These are phyloP conservation scores for Coregonus clupeaformis DNA, from an alignment of 2,113 vertebrate species.

Conservation along the genomic window DNA sequence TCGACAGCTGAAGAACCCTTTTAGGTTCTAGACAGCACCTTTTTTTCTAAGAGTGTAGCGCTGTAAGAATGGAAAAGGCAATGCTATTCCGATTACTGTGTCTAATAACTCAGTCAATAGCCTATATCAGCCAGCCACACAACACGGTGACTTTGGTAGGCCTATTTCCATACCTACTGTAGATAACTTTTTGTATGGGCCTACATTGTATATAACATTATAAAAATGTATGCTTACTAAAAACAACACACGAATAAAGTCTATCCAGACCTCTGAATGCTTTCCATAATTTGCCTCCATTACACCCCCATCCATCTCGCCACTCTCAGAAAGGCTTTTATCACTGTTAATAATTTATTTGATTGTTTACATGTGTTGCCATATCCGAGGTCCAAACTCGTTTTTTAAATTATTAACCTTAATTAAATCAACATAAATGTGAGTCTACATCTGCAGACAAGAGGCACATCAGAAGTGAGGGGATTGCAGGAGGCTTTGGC, in stretches of 20 bases:
- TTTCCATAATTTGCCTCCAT: slow-evolving; percentile 41
- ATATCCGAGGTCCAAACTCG: slow-evolving; percentile 48
- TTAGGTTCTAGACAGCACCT: no score
- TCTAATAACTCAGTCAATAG: not conserved
- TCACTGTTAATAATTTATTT: slow-evolving; percentile 64
- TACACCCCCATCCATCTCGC: slow-evolving; percentile 34
- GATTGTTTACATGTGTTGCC: slow-evolving; percentile 61
- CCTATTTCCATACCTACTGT: not conserved
- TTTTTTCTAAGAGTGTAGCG: no score
- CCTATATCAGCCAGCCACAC: not conserved
- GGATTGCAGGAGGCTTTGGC: slow-evolving; percentile 24
- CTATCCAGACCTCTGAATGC: not conserved
- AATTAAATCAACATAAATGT: slow-evolving; percentile 63
- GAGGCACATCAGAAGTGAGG: slow-evolving; percentile 2
- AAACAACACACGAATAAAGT: not conserved
- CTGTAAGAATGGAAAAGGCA: not conserved
- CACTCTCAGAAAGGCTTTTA: slow-evolving; percentile 42
- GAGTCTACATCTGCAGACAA: slow-evolving; percentile 43
- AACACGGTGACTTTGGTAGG: not conserved
- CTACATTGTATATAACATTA: not conserved
- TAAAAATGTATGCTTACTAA: not conserved
- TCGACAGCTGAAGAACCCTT: no score
- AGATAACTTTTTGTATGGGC: not conserved
- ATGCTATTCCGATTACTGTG: not conserved
- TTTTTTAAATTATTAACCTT: slow-evolving; percentile 64